Conservation (phyloP, 2,888 invertebrate species). For the Apotomis betuletana region DNA sequence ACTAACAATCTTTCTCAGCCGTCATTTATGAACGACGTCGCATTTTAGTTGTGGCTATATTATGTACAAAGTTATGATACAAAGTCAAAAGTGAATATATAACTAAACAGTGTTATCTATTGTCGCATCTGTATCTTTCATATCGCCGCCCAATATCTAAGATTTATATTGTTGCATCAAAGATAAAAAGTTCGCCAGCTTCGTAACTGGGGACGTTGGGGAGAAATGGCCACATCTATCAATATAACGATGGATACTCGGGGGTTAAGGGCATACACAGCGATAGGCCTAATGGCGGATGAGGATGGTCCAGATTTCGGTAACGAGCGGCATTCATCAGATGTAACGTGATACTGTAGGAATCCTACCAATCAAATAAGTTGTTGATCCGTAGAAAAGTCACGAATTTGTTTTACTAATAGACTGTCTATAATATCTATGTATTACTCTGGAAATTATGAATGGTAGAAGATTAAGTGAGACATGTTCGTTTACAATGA, state of each 20-base stretch:
- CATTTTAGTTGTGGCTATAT: too few species aligned
- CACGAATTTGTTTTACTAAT: too few species aligned
- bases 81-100: too few species aligned
- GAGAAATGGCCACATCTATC: slow-evolving; percentile 40
- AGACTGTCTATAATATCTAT: too few species aligned
- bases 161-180: slow-evolving; percentile 41
- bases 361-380: not conserved
- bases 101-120: too few species aligned
- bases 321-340: slow-evolving; percentile 30
- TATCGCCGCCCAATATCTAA: slow-evolving; percentile 33
- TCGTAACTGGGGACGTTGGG: slow-evolving; percentile 27
- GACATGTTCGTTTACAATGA: too few species aligned
- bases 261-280: slow-evolving; percentile 37
- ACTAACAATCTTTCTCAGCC: too few species aligned
- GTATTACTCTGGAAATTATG: too few species aligned
- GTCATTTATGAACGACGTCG: too few species aligned
- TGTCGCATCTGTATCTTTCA: slow-evolving; percentile 23
- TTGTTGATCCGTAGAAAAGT: not conserved
- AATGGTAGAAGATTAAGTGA: too few species aligned
- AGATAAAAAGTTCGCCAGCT: slow-evolving; percentile 40
- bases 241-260: slow-evolving; percentile 36
- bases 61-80: too few species aligned
- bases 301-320: slow-evolving; percentile 36
- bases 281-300: slow-evolving; percentile 31
- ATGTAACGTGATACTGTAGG: slow-evolving; percentile 9